Conservation (phyloP, 2,888 invertebrate species). For the Balanococcus diminutus region DNA sequence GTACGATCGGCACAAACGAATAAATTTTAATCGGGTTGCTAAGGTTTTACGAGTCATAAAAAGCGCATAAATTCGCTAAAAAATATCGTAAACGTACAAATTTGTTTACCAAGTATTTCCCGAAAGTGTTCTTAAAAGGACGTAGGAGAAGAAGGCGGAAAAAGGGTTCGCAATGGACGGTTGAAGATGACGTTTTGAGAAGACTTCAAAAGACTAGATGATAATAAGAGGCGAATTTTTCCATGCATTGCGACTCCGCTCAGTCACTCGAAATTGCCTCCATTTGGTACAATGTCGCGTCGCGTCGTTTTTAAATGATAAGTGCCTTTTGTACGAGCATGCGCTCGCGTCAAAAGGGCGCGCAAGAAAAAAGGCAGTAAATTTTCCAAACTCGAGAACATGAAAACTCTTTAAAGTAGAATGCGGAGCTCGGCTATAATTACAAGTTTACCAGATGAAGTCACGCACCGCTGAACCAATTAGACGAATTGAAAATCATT, state of each 20-base stretch:
- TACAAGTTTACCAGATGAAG: constrained; percentile 3
- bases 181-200: not conserved
- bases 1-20: not conserved
- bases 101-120: constrained; percentile 32
- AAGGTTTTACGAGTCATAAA: constrained; percentile 28
- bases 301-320: not conserved
- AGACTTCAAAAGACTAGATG: not conserved
- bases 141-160: not conserved
- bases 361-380: not conserved
- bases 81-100: not conserved
- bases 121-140: not conserved
- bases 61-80: constrained; percentile 8
- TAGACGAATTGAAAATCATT: constrained; percentile 35
- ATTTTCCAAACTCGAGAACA: not conserved
- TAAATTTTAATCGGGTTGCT: not conserved
- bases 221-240: not conserved
- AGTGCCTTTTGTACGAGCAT: not conserved
- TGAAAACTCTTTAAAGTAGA: too few species aligned
- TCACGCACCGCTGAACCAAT: constrained; percentile 31
- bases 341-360: not conserved
- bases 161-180: not conserved
- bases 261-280: not conserved
- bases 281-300: not conserved
- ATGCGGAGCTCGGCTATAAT: not conserved
- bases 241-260: not conserved